Evolutionary conservation across 2,888 invertebrate genomes (phyloP).

Genomic region (Ditylenchus weischeri): DNA sequence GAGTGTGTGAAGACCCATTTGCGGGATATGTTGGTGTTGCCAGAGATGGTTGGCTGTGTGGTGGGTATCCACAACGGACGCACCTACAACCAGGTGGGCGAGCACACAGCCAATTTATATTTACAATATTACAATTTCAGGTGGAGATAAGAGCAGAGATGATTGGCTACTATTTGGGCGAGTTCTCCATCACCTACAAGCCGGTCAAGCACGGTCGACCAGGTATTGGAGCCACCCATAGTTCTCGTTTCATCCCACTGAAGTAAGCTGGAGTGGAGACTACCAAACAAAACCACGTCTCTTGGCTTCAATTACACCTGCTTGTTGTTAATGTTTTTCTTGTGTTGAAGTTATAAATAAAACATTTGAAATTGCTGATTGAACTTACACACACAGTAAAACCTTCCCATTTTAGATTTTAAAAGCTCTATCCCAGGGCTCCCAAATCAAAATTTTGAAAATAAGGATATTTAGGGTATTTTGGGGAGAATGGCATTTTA

Average conservation of each 20-base stretch:
- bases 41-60: constrained; percentile 99
- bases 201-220: constrained; percentile 95
- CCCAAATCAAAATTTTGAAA: too few relatives aligned
- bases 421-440: too few relatives aligned
- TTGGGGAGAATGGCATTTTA: too few relatives aligned
- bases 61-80: constrained; percentile 73
- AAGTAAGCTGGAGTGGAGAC: constrained; percentile 67
- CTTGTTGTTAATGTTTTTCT: background rate
- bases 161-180: constrained; percentile 93
- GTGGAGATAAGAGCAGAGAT: constrained; percentile 77
- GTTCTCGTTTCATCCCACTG: constrained; percentile 91
- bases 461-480: too few relatives aligned
- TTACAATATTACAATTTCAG: constrained; percentile 28
- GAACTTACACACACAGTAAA: too few relatives aligned
- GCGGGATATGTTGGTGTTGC: constrained; percentile 98
- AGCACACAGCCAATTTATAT: background rate
- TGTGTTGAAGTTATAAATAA: constrained; percentile 1
- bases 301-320: background rate
- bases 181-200: constrained; percentile 92
- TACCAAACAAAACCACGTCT: background rate
- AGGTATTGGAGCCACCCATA: constrained; percentile 96
- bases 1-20: constrained; percentile 97
- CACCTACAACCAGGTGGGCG: constrained; percentile 80
- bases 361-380: too few relatives aligned
- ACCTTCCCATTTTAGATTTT: too few relatives aligned